These are phyloP conservation scores for Crocidura indochinensis DNA, from an alignment of 2,797 vertebrate species.

Conservation along the genomic window DNA sequence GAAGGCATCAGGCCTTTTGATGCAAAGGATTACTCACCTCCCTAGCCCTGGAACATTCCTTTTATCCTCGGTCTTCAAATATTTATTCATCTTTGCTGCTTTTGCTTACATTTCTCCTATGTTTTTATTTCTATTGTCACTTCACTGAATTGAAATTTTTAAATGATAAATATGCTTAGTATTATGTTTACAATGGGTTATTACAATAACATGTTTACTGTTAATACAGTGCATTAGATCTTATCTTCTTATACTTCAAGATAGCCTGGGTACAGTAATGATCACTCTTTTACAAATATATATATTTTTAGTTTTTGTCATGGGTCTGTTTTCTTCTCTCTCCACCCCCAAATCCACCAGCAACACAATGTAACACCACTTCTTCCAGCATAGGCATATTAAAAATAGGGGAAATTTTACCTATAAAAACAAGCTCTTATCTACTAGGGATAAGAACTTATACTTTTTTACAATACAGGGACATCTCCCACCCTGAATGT, in stretches of 20 bases:
- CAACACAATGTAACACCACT: too few relatives aligned
- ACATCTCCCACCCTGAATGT: too few relatives aligned
- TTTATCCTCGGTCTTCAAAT: neutral
- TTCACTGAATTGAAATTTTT: neutral
- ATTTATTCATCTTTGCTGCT: slow-evolving; percentile 25
- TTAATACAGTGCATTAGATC: neutral
- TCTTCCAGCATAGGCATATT: too few relatives aligned
- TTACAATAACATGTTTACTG: slow-evolving; percentile 12
- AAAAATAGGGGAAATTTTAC: too few relatives aligned
- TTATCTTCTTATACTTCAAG: slow-evolving; percentile 16
- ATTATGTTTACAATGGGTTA: neutral
- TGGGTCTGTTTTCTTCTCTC: too few relatives aligned
- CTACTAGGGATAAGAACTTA: too few relatives aligned
- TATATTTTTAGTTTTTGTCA: too few relatives aligned
- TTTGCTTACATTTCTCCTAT: neutral
- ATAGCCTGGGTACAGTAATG: neutral
- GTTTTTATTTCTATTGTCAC: fast-evolving
- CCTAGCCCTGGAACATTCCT: neutral
- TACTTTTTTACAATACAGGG: too few relatives aligned
- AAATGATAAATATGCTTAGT: neutral
- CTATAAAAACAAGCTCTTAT: too few relatives aligned
- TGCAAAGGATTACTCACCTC: too few relatives aligned
- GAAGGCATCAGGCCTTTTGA: too few relatives aligned
- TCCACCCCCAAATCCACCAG: too few relatives aligned
- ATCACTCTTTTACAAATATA: slow-evolving; percentile 44